Evolutionary conservation across 2,888 invertebrate genomes (phyloP), one percentile per base, ranked within the genome.

Genomic region (Caenorhabditis angaria): DNA sequence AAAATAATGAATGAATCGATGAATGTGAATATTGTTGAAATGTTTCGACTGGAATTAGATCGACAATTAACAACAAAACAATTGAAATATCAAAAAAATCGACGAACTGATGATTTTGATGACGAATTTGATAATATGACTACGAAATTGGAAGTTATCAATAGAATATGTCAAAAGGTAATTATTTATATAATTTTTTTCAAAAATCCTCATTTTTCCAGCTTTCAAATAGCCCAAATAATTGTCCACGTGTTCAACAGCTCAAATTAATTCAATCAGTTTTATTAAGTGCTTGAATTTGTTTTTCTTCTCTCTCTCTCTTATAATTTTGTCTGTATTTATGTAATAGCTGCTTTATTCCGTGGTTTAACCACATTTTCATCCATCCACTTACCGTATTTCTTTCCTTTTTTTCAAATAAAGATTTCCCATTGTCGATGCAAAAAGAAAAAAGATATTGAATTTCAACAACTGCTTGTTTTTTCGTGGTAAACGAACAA

Each of bases 231-330:
- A 25, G 18, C 2, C 14, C 27, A 2, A 20, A 32, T 18, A 50
- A 50, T 22, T 4, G 55, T 14, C 62, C 70, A 20, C 32, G 64
- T 8, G 55, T 72, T 22, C 72, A 72, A 28, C 72, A 72, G 60
- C 54, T 72, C 32, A 72, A 67, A 61, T 12, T 65, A 12, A 72
- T 72, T n/a, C 66, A 71, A 22, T 29, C 55, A 18, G 71, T 66
- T 2, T 29, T 71, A 24, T 48, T 70, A 41, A 62, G 59, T 35
- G 65, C 70, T 24, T 68, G 25, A 54, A 35, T n/a, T n/a, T n/a
- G n/a, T n/a, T n/a, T n/a, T n/a, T n/a, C n/a, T n/a, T n/a, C n/a
- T n/a, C n/a, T n/a, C n/a, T n/a, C n/a, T n/a, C n/a, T 41, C 5
- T 18, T 18, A 41, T 41, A 41, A 18, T 41, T 41, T 41, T 12